A percentile compares a stretch with the other conserved stretches of the same genome.
Conservation (phyloP, 2,113 vertebrate genomes). For the Carlito syrichta region DNA sequence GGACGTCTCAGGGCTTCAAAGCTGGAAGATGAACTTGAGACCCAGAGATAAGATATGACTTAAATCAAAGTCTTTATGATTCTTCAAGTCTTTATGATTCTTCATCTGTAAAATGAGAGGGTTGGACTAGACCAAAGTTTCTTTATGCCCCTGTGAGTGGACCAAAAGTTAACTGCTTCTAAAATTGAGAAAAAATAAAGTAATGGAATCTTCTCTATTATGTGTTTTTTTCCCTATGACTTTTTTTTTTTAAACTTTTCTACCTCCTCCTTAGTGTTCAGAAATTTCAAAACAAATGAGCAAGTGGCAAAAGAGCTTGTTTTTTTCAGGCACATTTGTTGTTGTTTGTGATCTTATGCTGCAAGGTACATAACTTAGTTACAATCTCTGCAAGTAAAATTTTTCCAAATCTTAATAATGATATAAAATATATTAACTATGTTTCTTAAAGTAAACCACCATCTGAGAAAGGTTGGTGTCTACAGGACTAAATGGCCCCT, state of each 20-base stretch:
- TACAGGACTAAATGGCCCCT: background rate
- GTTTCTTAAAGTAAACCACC: background rate
- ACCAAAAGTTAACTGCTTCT: background rate
- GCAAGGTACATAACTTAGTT: background rate
- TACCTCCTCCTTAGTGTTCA: background rate
- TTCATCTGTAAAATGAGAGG: slow-evolving; percentile 16
- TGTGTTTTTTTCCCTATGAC: background rate
- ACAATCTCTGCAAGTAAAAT: background rate
- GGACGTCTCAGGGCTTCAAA: slow-evolving; percentile 3
- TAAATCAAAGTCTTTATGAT: slow-evolving; percentile 18
- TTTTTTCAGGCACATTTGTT: background rate
- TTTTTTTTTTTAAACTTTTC: background rate
- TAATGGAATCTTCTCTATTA: background rate
- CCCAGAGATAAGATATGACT: background rate
- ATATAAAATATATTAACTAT: background rate
- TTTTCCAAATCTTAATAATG: background rate
- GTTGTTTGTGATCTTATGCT: background rate
- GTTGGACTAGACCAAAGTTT: background rate
- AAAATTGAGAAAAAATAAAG: background rate
- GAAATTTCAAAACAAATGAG: background rate
- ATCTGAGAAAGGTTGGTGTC: background rate
- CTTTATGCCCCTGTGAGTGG: background rate
- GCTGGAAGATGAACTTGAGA: background rate
- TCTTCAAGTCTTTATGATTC: background rate
- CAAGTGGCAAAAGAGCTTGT: background rate